Evolutionary conservation across 2,113 vertebrate genomes (phyloP).

Genomic region (Pelvicachromis taeniatus): DNA sequence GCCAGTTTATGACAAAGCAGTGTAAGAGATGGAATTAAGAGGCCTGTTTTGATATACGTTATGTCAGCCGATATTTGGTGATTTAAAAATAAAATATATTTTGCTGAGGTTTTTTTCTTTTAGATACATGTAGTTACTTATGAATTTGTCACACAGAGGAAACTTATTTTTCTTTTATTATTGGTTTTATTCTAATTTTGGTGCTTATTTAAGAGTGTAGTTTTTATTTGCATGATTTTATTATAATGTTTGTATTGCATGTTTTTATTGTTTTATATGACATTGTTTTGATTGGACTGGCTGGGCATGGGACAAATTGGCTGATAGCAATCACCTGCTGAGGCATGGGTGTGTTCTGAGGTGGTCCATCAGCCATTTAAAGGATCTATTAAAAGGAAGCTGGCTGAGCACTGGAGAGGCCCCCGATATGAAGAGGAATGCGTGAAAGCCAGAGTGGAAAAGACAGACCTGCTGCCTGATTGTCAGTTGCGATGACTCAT

Average conservation of each 20-base stretch:
- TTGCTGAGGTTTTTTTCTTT: neutral
- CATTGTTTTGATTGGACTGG: too few relatives aligned
- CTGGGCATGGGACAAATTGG: neutral
- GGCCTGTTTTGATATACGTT: neutral
- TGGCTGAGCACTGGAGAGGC: neutral
- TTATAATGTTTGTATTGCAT: too few relatives aligned
- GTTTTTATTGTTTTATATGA: too few relatives aligned
- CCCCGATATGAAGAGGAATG: too few relatives aligned
- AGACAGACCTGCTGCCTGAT: too few relatives aligned
- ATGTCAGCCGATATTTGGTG: neutral
- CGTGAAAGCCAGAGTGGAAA: too few relatives aligned
- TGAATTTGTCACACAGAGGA: neutral
- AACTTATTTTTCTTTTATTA: too few relatives aligned
- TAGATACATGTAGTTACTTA: neutral
- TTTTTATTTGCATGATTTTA: too few relatives aligned
- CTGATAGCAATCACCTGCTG: rapidly evolving
- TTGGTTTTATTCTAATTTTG: too few relatives aligned
- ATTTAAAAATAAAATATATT: neutral
- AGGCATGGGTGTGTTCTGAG: neutral
- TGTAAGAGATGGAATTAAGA: neutral
- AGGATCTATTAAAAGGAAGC: neutral
- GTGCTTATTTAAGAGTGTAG: too few relatives aligned
- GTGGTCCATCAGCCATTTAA: rapidly evolving
- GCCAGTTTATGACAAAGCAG: neutral
- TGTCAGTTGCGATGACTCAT: too few relatives aligned